Conservation (phyloP, 2,888 invertebrate genomes). For the Spilosoma lubricipeda region DNA sequence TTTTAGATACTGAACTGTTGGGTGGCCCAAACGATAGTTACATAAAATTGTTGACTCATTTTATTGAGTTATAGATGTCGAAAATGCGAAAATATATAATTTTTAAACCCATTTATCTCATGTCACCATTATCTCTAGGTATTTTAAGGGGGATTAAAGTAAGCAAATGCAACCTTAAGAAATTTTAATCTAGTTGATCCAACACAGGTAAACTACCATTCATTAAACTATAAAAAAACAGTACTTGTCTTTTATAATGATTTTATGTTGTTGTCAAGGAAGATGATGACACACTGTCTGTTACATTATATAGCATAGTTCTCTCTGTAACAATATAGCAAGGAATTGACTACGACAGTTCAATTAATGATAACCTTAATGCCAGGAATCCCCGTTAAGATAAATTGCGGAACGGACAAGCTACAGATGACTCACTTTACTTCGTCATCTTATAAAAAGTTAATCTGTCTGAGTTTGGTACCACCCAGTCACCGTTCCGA, state of each 20-base stretch:
- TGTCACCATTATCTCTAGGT: background rate
- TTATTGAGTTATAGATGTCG: too few species aligned
- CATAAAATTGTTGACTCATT: too few species aligned
- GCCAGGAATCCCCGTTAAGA: slow-evolving; percentile 4
- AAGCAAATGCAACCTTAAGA: background rate
- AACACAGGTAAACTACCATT: too few species aligned
- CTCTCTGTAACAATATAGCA: background rate
- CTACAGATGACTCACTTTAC: slow-evolving; percentile 3
- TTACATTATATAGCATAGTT: background rate
- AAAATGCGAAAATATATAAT: background rate
- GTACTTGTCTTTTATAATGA: background rate
- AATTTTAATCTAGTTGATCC: background rate
- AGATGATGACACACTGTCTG: background rate
- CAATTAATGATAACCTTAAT: background rate
- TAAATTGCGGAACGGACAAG: background rate
- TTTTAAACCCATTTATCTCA: background rate
- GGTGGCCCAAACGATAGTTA: too few species aligned
- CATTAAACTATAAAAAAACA: background rate
- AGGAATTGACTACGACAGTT: background rate
- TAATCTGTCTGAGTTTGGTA: slow-evolving; percentile 1
- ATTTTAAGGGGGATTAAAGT: background rate
- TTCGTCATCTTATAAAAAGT: slow-evolving; percentile 2
- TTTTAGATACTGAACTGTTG: too few species aligned
- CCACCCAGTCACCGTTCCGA: background rate
- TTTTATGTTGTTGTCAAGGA: background rate